A percentile compares a stretch with the other conserved stretches of the same genome.
phyloP scores from a whole-genome alignment of 2,113 vertebrate species.

The Pholis gunnellus region DNA sequence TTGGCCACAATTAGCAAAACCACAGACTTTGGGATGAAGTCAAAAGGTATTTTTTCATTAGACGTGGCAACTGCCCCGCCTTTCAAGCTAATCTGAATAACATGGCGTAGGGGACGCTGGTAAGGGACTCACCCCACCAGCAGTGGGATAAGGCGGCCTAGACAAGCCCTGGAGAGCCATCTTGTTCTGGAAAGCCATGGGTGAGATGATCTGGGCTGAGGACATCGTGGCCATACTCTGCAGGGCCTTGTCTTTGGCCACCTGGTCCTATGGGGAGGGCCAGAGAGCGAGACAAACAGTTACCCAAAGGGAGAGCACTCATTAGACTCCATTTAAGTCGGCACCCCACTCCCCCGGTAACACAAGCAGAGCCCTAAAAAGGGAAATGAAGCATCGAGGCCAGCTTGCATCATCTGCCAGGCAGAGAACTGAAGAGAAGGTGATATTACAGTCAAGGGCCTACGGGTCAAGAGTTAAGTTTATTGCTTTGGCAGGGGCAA shows the following conservation, averaged over 20 bases:
- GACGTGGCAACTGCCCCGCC: background rate
- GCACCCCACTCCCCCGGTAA: constrained; percentile 34
- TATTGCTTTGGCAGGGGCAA: constrained; percentile 78
- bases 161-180: constrained; percentile 90
- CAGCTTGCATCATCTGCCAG: constrained; percentile 74
- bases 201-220: constrained; percentile 96
- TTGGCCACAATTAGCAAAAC: background rate
- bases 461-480: constrained; percentile 80
- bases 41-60: background rate
- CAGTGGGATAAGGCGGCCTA: constrained; percentile 88
- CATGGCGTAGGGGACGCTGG: background rate
- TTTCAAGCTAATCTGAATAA: background rate
- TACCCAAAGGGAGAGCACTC: constrained; percentile 43
- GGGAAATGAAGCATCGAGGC: constrained; percentile 63
- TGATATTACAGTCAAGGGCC: constrained; percentile 77
- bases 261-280: constrained; percentile 89
- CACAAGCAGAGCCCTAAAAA: constrained; percentile 63
- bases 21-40: background rate
- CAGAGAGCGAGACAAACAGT: constrained; percentile 53
- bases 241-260: constrained; percentile 97
- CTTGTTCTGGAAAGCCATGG: constrained; percentile 94
- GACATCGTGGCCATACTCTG: constrained; percentile 98
- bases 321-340: constrained; percentile 56
- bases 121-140: constrained; percentile 90
- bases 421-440: constrained; percentile 56